Evolutionary conservation across 2,888 invertebrate genomes (phyloP).

Genomic region (Amphipoea lucens): DNA sequence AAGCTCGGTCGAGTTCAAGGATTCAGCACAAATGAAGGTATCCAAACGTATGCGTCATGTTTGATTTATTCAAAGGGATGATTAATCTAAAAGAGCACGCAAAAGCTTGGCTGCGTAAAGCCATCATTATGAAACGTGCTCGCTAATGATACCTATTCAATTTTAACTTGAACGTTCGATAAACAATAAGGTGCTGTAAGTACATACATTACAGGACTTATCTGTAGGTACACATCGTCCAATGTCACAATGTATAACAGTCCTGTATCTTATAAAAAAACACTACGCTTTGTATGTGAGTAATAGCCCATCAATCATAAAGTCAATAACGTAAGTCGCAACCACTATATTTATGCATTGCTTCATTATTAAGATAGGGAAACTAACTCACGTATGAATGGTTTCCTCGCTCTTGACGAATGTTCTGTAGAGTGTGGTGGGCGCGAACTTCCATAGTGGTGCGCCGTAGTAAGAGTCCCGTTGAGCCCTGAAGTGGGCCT

Average conservation of each 20-base stretch:
- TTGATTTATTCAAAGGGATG: conserved; percentile 17
- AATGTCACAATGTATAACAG: conserved; percentile 41
- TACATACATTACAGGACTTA: conserved; percentile 11
- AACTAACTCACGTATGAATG: conserved; percentile 93
- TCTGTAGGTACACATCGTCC: conserved; percentile 31
- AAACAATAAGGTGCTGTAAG: conserved; percentile 27
- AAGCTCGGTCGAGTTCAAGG: conserved; percentile 32
- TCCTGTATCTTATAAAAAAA: conserved; percentile 44
- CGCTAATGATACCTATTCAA: conserved; percentile 31
- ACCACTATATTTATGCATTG: conserved; percentile 37
- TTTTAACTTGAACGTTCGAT: conserved; percentile 56
- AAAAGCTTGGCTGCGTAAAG: conserved; percentile 7
- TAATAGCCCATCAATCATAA: conserved; percentile 40
- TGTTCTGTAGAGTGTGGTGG: conserved; percentile 93
- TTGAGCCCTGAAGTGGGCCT: conserved; percentile 94
- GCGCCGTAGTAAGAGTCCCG: conserved; percentile 95
- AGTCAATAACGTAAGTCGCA: conserved; percentile 44
- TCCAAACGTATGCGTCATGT: conserved; percentile 26
- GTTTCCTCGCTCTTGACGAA: conserved; percentile 94
- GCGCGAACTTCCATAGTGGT: conserved; percentile 95
- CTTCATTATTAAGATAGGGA: conserved; percentile 37
- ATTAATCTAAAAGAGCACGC: conserved; percentile 14
- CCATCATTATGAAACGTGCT: conserved; percentile 17
- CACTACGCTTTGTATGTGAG: conserved; percentile 44
- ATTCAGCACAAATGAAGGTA: background rate